Conservation (phyloP, 2,113 vertebrate species). For the Psephotus haematonotus region DNA sequence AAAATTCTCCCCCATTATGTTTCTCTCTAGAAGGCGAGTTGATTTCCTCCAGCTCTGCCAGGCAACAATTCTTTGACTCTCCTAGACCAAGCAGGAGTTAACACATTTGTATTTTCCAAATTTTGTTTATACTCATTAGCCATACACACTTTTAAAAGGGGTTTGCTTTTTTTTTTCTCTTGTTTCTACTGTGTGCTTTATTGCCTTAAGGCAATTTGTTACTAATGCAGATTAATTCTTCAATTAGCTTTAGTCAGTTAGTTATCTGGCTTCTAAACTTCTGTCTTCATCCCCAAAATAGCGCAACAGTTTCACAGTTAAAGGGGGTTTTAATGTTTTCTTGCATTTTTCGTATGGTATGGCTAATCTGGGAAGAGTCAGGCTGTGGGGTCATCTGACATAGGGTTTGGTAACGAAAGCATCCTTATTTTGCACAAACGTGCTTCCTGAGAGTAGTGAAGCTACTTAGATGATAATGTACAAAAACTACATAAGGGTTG, state of each 20-base stretch:
- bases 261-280: background rate
- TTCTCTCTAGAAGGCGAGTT: background rate
- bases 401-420: background rate
- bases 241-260: background rate
- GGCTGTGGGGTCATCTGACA: background rate
- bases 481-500: background rate
- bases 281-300: background rate
- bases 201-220: background rate
- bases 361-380: background rate
- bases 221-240: background rate
- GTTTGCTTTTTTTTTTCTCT: background rate
- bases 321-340: background rate
- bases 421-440: background rate
- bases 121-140: background rate
- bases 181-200: background rate
- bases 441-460: background rate
- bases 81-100: background rate
- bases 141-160: background rate
- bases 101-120: background rate
- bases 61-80: background rate
- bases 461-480: background rate
- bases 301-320: background rate
- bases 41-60: background rate
- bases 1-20: background rate
- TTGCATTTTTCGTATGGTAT: background rate